phyloP scores from a whole-genome alignment of 2,888 invertebrate genomes.

The Sesamia inferens region DNA sequence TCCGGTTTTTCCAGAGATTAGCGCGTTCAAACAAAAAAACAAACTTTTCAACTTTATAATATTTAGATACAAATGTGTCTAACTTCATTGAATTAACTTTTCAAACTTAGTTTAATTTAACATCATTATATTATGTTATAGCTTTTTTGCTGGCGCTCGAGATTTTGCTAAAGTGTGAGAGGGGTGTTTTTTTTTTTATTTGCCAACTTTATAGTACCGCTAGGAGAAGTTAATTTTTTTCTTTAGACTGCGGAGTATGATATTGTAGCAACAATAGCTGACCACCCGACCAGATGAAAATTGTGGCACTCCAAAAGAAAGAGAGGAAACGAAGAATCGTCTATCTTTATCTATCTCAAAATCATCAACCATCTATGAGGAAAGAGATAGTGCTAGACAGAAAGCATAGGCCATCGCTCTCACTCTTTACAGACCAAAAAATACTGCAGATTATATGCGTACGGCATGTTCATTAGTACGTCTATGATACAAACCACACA shows the following conservation, averaged over 20 bases:
- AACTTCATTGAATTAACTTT: slow-evolving; percentile 13
- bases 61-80: not conserved
- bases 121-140: slow-evolving; percentile 24
- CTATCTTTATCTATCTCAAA: no score
- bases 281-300: no score
- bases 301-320: no score
- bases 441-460: no score
- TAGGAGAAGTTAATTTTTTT: slow-evolving; percentile 26
- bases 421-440: no score
- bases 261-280: slow-evolving; percentile 30
- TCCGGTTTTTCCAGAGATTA: not conserved
- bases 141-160: slow-evolving; percentile 11
- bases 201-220: slow-evolving; percentile 1
- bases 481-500: no score
- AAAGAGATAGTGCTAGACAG: no score
- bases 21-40: not conserved
- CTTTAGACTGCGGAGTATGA: slow-evolving; percentile 10
- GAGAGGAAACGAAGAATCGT: no score
- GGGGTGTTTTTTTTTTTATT: slow-evolving; percentile 34
- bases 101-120: slow-evolving; percentile 9
- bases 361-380: no score
- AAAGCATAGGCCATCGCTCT: no score
- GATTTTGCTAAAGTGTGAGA: slow-evolving; percentile 24
- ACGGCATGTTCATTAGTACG: no score
- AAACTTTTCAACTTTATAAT: not conserved